Conservation (phyloP, 1,140 invertebrate species). For the Brachionus calyciflorus region DNA sequence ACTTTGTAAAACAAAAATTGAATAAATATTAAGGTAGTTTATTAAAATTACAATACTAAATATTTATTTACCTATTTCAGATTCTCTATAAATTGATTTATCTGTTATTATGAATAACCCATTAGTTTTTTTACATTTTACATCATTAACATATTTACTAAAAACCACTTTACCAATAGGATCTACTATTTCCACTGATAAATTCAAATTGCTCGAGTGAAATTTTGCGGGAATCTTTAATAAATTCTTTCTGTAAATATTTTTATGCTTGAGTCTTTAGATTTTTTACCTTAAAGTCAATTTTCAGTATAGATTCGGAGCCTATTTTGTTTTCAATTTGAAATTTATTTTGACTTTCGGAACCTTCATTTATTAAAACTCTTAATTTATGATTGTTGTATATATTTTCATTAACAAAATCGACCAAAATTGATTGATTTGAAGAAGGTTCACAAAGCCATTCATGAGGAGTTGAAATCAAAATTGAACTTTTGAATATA, state of each 20-base stretch:
- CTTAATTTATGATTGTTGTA: not conserved
- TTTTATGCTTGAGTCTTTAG: too few species aligned
- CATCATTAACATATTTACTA: not conserved
- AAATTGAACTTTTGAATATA: not conserved
- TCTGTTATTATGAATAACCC: slow-evolving; percentile 9
- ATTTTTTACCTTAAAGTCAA: not conserved
- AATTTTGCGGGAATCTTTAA: not conserved
- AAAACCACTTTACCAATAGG: not conserved
- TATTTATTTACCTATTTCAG: slow-evolving; percentile 1
- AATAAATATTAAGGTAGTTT: not conserved
- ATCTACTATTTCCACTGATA: not conserved
- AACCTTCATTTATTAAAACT: not conserved
- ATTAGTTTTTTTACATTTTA: not conserved
- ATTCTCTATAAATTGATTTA: slow-evolving; percentile 9
- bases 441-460: not conserved
- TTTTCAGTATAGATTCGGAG: not conserved
- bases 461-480: slow-evolving; percentile 24
- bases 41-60: not conserved
- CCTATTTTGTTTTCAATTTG: not conserved
- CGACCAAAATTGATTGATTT: not conserved
- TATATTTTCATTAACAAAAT: not conserved
- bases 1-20: not conserved
- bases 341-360: not conserved
- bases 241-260: not conserved
- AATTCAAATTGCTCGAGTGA: not conserved